These are phyloP conservation scores for Meiosimyza platycephala DNA, from an alignment of 2,888 invertebrate species.

Conservation along the genomic window DNA sequence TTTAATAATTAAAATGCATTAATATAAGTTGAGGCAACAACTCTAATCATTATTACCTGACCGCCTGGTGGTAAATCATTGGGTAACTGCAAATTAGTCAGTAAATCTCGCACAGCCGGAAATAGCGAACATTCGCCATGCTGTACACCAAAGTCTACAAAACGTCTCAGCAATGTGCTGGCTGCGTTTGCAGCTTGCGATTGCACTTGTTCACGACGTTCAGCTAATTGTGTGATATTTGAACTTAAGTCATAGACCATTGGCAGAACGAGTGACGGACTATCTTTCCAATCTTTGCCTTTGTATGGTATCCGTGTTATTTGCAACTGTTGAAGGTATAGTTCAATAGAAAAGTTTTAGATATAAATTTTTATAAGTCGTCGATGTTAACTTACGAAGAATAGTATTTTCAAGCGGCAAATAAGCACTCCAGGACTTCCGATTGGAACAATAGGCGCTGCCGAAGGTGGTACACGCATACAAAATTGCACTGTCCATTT, in stretches of 20 bases:
- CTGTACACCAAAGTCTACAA: slow-evolving; percentile 78
- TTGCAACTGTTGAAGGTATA: slow-evolving; percentile 71
- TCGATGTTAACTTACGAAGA: slow-evolving; percentile 78
- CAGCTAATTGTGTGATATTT: slow-evolving; percentile 88
- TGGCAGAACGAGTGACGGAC: slow-evolving; percentile 83
- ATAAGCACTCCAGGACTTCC: slow-evolving; percentile 90
- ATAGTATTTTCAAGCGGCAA: slow-evolving; percentile 87
- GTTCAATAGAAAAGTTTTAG: not conserved
- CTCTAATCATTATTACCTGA: slow-evolving; percentile 48
- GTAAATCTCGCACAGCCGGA: slow-evolving; percentile 89
- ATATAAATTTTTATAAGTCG: not conserved
- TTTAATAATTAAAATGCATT: not conserved
- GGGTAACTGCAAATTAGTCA: slow-evolving; percentile 85
- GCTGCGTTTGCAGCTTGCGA: slow-evolving; percentile 74
- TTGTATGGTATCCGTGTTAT: slow-evolving; percentile 77
- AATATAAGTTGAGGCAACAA: not conserved
- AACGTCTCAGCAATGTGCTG: slow-evolving; percentile 75
- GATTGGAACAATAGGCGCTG: slow-evolving; percentile 86
- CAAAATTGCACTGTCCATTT: slow-evolving; percentile 95
- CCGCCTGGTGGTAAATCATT: slow-evolving; percentile 77
- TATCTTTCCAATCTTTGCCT: slow-evolving; percentile 75
- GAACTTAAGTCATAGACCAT: slow-evolving; percentile 89
- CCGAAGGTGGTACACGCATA: slow-evolving; percentile 90
- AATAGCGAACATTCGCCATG: slow-evolving; percentile 92
- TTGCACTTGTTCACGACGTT: slow-evolving; percentile 77